Conservation (phyloP, 2,113 vertebrate species). For the Tachycineta bicolor region DNA sequence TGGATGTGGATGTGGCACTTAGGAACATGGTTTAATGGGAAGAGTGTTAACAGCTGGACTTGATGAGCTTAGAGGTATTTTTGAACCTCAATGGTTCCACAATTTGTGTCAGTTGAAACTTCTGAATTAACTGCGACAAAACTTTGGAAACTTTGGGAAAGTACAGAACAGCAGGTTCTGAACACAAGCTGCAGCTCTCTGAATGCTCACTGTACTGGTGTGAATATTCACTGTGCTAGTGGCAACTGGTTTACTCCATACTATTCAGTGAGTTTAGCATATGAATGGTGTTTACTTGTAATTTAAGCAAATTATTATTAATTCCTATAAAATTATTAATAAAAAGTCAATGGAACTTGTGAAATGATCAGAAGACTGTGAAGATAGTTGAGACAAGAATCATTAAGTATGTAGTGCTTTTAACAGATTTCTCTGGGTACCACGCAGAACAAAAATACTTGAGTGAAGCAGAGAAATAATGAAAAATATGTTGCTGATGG, state of each 20-base stretch:
- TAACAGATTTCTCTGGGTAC: neutral
- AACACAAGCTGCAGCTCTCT: neutral
- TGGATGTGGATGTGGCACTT: neutral
- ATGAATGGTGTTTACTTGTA: neutral
- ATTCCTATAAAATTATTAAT: neutral
- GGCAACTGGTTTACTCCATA: neutral
- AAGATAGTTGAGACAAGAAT: neutral
- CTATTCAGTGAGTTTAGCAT: neutral
- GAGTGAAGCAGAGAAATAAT: neutral
- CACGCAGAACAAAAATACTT: neutral
- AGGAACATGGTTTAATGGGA: neutral
- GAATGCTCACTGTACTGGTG: neutral
- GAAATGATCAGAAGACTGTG: neutral
- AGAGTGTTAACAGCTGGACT: neutral
- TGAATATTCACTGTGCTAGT: neutral
- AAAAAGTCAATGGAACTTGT: neutral
- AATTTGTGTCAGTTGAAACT: neutral
- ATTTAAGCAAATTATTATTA: neutral
- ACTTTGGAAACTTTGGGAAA: neutral
- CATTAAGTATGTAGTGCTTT: neutral
- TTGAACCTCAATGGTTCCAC: neutral
- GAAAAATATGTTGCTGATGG: neutral
- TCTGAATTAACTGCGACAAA: neutral
- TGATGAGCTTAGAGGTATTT: neutral
- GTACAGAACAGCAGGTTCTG: neutral